phyloP scores from a whole-genome alignment of 2,113 vertebrate species.

The Perca fluviatilis region DNA sequence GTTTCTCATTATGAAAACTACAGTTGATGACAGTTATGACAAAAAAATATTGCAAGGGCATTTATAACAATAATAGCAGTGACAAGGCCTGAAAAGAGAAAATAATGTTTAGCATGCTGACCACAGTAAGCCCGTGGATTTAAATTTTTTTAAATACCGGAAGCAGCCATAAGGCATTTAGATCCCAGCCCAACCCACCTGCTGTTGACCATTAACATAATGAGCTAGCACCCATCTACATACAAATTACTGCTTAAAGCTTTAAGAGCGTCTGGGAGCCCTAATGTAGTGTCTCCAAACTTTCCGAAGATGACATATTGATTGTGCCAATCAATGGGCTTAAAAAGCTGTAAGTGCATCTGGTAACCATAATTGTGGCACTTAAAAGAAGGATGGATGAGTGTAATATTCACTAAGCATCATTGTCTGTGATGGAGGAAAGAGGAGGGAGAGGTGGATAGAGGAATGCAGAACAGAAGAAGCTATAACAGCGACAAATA shows the following conservation, averaged over 20 bases:
- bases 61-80: conserved; percentile 26
- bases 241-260: conserved; percentile 73
- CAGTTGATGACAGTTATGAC: conserved; percentile 24
- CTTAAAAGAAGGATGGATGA: conserved; percentile 79
- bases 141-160: neutral
- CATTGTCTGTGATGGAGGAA: conserved; percentile 61
- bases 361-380: conserved; percentile 83
- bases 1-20: conserved; percentile 17
- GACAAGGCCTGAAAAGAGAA: conserved; percentile 1
- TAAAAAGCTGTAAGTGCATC: conserved; percentile 83
- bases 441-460: conserved; percentile 35
- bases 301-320: conserved; percentile 82
- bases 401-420: conserved; percentile 71
- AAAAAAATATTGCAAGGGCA: conserved; percentile 15
- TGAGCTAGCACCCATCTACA: conserved; percentile 74
- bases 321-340: conserved; percentile 85
- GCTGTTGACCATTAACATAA: conserved; percentile 78
- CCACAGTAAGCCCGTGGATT: neutral
- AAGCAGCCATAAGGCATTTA: conserved; percentile 47
- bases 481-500: conserved; percentile 15
- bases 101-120: conserved; percentile 7
- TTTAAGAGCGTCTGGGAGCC: conserved; percentile 71
- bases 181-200: conserved; percentile 61
- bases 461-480: conserved; percentile 30
- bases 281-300: conserved; percentile 83